phyloP scores from a whole-genome alignment of 2,797 vertebrate genomes.

The Xerus rutilus region DNA sequence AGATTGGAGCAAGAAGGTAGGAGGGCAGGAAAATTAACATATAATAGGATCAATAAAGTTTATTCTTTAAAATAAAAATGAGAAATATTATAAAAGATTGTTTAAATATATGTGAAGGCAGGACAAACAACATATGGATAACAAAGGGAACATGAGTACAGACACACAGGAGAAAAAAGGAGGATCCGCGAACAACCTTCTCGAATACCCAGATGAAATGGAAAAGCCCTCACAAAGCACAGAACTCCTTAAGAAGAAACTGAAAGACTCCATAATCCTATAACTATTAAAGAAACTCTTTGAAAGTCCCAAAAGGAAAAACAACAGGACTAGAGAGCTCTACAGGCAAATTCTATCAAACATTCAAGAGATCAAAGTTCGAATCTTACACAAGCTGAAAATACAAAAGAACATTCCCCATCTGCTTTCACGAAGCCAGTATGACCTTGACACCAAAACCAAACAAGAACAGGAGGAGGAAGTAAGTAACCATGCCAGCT shows the following conservation, averaged over 20 bases:
- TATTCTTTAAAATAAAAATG: slow-evolving; percentile 31
- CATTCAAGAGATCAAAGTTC: background rate
- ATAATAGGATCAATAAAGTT: background rate
- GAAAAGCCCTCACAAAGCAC: slow-evolving; percentile 3
- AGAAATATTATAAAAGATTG: background rate
- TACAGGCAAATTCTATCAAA: background rate
- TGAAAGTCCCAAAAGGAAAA: background rate
- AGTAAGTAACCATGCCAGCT: background rate
- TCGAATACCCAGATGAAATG: background rate
- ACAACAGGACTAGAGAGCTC: background rate
- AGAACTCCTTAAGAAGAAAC: slow-evolving; percentile 9
- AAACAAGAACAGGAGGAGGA: background rate
- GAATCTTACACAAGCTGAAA: background rate
- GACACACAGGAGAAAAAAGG: background rate
- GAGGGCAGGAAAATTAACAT: background rate
- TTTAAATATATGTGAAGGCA: background rate
- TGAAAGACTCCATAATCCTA: background rate
- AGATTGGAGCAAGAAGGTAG: too few species aligned
- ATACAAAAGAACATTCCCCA: background rate
- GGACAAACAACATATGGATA: background rate
- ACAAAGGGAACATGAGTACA: background rate
- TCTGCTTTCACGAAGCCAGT: background rate
- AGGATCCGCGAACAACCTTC: background rate
- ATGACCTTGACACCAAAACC: background rate
- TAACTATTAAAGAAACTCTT: background rate